Evolutionary conservation across 2,888 invertebrate species (phyloP).

Genomic region (Cartodere bifasciata): DNA sequence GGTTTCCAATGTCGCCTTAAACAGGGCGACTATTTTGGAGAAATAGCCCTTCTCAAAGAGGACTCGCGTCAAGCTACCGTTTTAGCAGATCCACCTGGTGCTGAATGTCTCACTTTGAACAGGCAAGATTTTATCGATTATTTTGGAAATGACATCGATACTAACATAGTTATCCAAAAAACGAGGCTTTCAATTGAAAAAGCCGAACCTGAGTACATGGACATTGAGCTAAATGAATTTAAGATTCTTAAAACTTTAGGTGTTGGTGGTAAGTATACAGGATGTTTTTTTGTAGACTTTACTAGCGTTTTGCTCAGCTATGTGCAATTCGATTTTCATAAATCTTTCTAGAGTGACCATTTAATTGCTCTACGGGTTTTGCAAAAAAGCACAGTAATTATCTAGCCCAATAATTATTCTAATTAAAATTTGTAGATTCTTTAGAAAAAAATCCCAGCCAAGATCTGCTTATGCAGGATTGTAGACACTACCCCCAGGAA

Average conservation of each 20-base stretch:
- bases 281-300: too few species aligned
- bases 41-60: constrained; percentile 73
- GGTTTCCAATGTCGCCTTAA: constrained; percentile 31
- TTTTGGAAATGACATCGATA: constrained; percentile 64
- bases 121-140: constrained; percentile 67
- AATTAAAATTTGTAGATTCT: too few species aligned
- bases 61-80: constrained; percentile 81
- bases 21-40: constrained; percentile 80
- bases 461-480: too few species aligned
- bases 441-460: too few species aligned
- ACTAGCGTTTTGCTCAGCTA: too few species aligned
- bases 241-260: constrained; percentile 77
- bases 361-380: too few species aligned
- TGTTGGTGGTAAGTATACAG: too few species aligned
- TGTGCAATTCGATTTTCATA: too few species aligned
- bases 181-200: constrained; percentile 1
- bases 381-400: too few species aligned
- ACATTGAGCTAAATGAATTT: constrained; percentile 63
- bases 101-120: constrained; percentile 79
- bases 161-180: constrained; percentile 11
- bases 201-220: constrained; percentile 41
- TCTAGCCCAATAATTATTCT: too few species aligned
- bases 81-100: constrained; percentile 69
- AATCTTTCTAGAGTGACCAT: too few species aligned
- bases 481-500: too few species aligned